phyloP scores from a whole-genome alignment of 2,888 invertebrate species.

The Dasypolia templi region DNA sequence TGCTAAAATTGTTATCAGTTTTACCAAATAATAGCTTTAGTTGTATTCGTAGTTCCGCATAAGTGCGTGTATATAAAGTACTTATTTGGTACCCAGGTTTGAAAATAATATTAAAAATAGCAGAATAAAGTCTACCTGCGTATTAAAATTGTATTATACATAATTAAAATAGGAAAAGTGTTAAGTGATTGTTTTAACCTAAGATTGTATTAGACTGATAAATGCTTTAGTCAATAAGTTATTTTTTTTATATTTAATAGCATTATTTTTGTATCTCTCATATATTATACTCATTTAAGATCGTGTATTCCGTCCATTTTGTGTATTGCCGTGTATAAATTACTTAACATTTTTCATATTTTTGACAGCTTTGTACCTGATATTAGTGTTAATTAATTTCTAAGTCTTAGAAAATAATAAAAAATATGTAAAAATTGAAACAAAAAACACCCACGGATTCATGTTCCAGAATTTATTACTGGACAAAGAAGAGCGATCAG shows the following conservation, averaged over 20 bases:
- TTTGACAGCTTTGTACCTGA: conserved; percentile 42
- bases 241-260: background rate
- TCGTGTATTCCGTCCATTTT: background rate
- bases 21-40: background rate
- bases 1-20: no score
- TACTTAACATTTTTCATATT: conserved; percentile 74
- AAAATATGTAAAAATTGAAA: conserved; percentile 39
- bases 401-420: conserved; percentile 28
- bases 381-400: conserved; percentile 1
- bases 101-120: background rate
- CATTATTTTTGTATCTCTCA: background rate
- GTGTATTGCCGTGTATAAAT: conserved; percentile 49
- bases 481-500: conserved; percentile 85
- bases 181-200: conserved; percentile 62
- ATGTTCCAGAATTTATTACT: conserved; percentile 87
- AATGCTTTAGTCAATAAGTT: conserved; percentile 25
- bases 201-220: conserved; percentile 3
- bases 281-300: background rate
- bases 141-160: conserved; percentile 75
- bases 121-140: conserved; percentile 27
- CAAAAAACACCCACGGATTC: conserved; percentile 68
- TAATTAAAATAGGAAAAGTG: conserved; percentile 70
- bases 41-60: background rate
- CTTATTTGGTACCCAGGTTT: background rate
- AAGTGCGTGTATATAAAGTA: background rate